These are phyloP conservation scores for Camponotus pennsylvanicus DNA, from an alignment of 1,140 invertebrate genomes.

Conservation along the genomic window DNA sequence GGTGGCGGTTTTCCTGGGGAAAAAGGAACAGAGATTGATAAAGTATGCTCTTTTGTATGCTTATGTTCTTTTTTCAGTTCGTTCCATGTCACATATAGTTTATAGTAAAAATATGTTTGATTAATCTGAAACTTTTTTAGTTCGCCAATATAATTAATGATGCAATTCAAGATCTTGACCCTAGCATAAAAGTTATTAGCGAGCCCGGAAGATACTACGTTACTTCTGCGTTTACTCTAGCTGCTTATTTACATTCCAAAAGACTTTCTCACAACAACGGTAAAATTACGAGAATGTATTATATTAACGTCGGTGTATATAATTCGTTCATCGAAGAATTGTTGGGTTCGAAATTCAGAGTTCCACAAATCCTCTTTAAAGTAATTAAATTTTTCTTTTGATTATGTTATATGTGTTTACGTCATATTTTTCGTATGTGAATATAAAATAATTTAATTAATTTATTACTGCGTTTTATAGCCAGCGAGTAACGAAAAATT, in stretches of 20 bases:
- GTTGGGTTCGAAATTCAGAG: constrained; percentile 70
- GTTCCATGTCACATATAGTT: background rate
- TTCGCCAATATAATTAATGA: constrained; percentile 86
- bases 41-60: constrained; percentile 85
- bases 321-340: constrained; percentile 89
- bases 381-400: constrained; percentile 10
- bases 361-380: constrained; percentile 82
- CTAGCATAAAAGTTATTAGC: constrained; percentile 89
- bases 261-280: constrained; percentile 82
- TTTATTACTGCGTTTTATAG: constrained; percentile 18
- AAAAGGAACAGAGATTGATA: constrained; percentile 87
- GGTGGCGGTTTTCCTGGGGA: constrained; percentile 95
- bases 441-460: constrained; percentile 1
- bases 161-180: constrained; percentile 88
- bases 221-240: constrained; percentile 89
- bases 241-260: constrained; percentile 89
- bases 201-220: constrained; percentile 92
- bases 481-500: constrained; percentile 73
- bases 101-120: background rate
- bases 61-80: background rate
- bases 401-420: background rate
- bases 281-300: constrained; percentile 87
- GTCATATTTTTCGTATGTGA: background rate
- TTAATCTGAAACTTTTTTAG: constrained; percentile 79
- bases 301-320: constrained; percentile 91